Conservation (phyloP, 2,888 invertebrate species). For the Lasioglossum vierecki region DNA sequence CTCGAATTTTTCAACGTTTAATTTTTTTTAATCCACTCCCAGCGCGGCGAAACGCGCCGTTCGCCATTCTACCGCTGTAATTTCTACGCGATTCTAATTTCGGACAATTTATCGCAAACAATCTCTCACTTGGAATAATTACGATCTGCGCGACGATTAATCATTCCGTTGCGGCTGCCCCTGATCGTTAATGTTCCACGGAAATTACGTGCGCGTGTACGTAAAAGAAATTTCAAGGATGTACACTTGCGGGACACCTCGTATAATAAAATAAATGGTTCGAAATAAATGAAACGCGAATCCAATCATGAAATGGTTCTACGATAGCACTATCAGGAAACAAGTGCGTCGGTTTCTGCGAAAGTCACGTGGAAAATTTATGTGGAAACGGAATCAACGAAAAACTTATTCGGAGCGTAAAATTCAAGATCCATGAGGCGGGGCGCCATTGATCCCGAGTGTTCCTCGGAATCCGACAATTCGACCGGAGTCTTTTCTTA, state of each 20-base stretch:
- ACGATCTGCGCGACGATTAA: background rate
- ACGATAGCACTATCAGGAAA: background rate
- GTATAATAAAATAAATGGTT: too few relatives aligned
- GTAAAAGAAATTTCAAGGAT: too few relatives aligned
- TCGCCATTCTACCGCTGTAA: background rate
- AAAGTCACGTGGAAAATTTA: constrained; percentile 2
- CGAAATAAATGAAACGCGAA: background rate
- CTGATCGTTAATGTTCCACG: background rate
- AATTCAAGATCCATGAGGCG: constrained; percentile 26
- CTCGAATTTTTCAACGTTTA: constrained; percentile 23
- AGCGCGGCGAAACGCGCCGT: background rate
- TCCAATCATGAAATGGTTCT: background rate
- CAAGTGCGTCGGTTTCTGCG: background rate
- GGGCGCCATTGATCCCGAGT: constrained; percentile 21
- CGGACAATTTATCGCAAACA: constrained; percentile 5
- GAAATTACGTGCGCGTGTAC: background rate
- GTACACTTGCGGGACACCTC: too few relatives aligned
- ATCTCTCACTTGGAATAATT: background rate
- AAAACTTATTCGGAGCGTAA: background rate
- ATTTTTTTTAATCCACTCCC: constrained; percentile 23
- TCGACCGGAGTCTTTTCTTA: constrained; percentile 7
- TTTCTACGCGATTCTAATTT: constrained; percentile 8
- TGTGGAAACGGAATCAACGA: background rate
- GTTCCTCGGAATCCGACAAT: constrained; percentile 33
- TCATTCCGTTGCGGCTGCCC: background rate